Conservation (phyloP, 2,888 invertebrate species). For the Mycogona germanica region DNA sequence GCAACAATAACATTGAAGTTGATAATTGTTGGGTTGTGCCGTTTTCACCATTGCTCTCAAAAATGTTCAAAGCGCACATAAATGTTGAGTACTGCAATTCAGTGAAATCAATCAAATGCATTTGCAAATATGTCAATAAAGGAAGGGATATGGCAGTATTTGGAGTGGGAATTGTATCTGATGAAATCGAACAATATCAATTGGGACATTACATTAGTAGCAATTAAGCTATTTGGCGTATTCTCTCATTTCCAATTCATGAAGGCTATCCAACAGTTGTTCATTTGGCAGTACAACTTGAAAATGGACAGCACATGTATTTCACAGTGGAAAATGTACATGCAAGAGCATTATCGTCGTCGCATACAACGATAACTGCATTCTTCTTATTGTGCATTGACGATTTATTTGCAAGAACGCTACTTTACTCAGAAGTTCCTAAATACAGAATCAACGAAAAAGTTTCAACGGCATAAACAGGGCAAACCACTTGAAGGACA, state of each 20-base stretch:
- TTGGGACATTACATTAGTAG: slow-evolving; percentile 29
- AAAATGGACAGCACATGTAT: slow-evolving; percentile 29
- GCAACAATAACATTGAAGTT: not conserved
- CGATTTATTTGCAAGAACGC: slow-evolving; percentile 23
- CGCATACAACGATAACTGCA: slow-evolving; percentile 25
- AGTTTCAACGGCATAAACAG: slow-evolving; percentile 6
- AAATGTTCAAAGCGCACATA: slow-evolving; percentile 22
- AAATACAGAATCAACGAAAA: slow-evolving; percentile 16
- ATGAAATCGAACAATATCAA: slow-evolving; percentile 26
- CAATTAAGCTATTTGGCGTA: slow-evolving; percentile 32
- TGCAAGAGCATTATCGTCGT: slow-evolving; percentile 24
- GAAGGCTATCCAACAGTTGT: slow-evolving; percentile 26
- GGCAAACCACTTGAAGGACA: slow-evolving; percentile 8
- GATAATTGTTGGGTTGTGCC: slow-evolving; percentile 22
- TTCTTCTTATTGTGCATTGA: slow-evolving; percentile 26
- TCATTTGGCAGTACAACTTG: slow-evolving; percentile 28
- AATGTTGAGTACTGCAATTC: slow-evolving; percentile 31
- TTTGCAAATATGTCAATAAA: slow-evolving; percentile 27
- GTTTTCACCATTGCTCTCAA: slow-evolving; percentile 23
- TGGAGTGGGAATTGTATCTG: not conserved
- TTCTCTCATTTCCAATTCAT: slow-evolving; percentile 29
- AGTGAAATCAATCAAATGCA: slow-evolving; percentile 34
- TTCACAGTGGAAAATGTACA: slow-evolving; percentile 29
- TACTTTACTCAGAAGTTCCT: slow-evolving; percentile 12
- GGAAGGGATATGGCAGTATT: slow-evolving; percentile 21